These are phyloP conservation scores for Dysidea cf. avara DNA, from an alignment of 37 sponge, comb jelly and placozoan genomes.

Conservation along the genomic window DNA sequence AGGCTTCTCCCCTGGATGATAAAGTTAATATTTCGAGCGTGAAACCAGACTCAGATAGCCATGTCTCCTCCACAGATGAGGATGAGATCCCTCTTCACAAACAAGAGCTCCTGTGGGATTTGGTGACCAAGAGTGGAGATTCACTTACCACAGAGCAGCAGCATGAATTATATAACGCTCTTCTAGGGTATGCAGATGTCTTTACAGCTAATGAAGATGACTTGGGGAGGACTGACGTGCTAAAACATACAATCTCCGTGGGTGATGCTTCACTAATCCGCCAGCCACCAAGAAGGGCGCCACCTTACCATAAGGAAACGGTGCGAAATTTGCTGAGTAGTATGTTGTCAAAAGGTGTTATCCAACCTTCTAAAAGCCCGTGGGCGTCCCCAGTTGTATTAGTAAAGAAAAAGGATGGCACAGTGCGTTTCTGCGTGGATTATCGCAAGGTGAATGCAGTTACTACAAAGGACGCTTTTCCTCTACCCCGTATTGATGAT, in stretches of 20 bases:
- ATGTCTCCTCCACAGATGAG: no score
- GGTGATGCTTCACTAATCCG: background rate
- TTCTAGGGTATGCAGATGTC: no score
- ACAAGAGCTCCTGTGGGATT: no score
- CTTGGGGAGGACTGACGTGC: no score
- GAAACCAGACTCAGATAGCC: no score
- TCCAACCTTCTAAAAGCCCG: constrained; percentile 16
- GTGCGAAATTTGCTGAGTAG: constrained; percentile 7
- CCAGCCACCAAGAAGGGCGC: constrained; percentile 23
- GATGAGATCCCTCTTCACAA: no score
- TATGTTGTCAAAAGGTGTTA: constrained; percentile 12
- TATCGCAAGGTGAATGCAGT: constrained; percentile 20
- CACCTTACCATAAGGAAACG: background rate
- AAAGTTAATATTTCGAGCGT: no score
- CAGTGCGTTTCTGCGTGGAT: constrained; percentile 26
- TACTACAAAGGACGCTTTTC: constrained; percentile 20
- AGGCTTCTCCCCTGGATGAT: no score
- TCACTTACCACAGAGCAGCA: no score
- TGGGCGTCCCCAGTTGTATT: constrained; percentile 39
- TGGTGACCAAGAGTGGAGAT: no score
- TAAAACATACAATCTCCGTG: background rate
- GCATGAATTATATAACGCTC: no score
- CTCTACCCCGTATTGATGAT: constrained; percentile 27
- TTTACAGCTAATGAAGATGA: no score
- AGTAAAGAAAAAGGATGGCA: constrained; percentile 29